Base-by-base conservation (phyloP, 2,888 invertebrate genomes). In the Hypsopygia costalis region DNA sequence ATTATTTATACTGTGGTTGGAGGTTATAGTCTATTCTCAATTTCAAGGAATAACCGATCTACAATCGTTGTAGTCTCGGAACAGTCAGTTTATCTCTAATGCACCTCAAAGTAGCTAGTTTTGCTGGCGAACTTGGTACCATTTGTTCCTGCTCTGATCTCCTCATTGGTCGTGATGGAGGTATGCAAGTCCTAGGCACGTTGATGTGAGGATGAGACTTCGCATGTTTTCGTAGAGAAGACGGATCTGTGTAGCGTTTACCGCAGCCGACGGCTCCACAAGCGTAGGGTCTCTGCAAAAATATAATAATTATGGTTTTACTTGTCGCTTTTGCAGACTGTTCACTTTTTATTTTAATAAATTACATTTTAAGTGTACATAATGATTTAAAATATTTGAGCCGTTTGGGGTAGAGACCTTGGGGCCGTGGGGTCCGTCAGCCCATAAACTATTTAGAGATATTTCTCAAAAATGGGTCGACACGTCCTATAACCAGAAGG, bases 241-340 rank as follows among this genome's bases (percentile, higher is more conserved):
- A 97, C 0, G 98, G 98, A 73, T 98, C 98, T 0, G 98, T 98
- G 86, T 98, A 98, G 27, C 97, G 93, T 75, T 98, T 98, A 4
- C 92, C 93, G 68, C 98, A 98, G 1, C 97, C 97, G 0, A 90
- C 82, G 10, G 96, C 93, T 59, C 96, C 96, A 58, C 98, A 98
- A 0, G 95, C 96, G 78, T 97, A 98, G 0, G 98, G 98, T 83
- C 97, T 96, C 95, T 98, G 88, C 0, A 58, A 66, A 42, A 11
- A 10, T 35, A 2, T 11, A n/a, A n/a, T n/a, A n/a, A n/a, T n/a
- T 8, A 11, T 31, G 8, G 2, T 16, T 3, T 16, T 16, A 16
- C 16, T 3, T 16, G n/a, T n/a, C n/a, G n/a, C n/a, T n/a, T n/a
- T n/a, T n/a, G n/a, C n/a, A n/a, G n/a, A n/a, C n/a, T n/a, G n/a